Base-by-base conservation (phyloP, 2,113 vertebrate genomes). In the Melanostigma gelatinosum region DNA sequence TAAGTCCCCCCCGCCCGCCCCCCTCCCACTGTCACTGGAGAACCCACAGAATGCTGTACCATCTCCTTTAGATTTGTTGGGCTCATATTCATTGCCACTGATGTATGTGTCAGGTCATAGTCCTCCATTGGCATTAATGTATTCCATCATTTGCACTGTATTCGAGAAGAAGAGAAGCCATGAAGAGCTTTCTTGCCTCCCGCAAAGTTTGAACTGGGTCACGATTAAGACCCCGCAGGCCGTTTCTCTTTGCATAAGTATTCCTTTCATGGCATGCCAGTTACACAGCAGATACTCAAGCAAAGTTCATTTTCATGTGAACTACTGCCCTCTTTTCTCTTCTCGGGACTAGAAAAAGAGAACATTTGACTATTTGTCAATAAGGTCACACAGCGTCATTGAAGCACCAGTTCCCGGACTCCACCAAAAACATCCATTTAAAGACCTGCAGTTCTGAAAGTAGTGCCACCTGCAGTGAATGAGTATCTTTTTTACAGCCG, bases 81-180 rank as follows among this genome's bases (percentile, higher is more conserved):
- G 79, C 79, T 84, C 58, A 90, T 88, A 89, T 92, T 90, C 75
- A 90, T 91, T 86, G 79, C 72, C 83, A 91, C 87, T 88, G 88
- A 93, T 94, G 94, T 90, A 83, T 84, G 87, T 90, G 89, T 88
- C 79, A 81, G 91, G 92, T 93, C 92, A 91, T 61, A 87, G 82
- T 75, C 61, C 83, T 90, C 82, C 69, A 85, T 65, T 87, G 85
- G 72, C 83, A 63, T 89, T 93, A 89, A 94, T 91, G 82, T 91
- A 94, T 94, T 92, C 89, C 77, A 81, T 79, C 83, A 67, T 88
- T 91, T 92, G 79, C 75, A 61, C 85, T 84, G 80, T 83, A 70
- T 77, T 86, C 20, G 8, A 85, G 81, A 84, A 75, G 72, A 68
- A 54, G 80, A 64, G 79, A 81, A 74, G 84, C 75, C 50, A 72